Evolutionary conservation across 2,888 invertebrate species (phyloP).

Genomic region (Hanleya hanleyi): DNA sequence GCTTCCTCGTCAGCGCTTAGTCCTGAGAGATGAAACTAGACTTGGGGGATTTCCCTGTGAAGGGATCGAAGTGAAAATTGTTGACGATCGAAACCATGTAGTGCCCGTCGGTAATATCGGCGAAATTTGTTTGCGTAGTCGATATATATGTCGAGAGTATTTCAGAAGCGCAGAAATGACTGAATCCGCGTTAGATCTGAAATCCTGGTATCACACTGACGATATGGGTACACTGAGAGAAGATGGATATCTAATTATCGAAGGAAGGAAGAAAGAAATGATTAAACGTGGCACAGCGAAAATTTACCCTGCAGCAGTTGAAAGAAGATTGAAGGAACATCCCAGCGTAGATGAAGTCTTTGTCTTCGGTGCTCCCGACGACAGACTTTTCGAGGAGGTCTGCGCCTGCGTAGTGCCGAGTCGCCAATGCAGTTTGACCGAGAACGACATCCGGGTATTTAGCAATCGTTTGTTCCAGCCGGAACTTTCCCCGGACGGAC

Average conservation of each 20-base stretch:
- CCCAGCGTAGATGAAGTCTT: slow-evolving; percentile 10
- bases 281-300: slow-evolving; percentile 11
- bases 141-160: background rate
- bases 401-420: slow-evolving; percentile 16
- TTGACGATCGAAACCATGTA: background rate
- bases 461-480: background rate
- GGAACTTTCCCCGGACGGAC: background rate
- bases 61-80: slow-evolving; percentile 10
- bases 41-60: background rate
- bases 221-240: slow-evolving; percentile 2
- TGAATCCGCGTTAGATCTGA: background rate
- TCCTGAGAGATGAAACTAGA: background rate
- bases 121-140: slow-evolving; percentile 13
- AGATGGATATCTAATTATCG: background rate
- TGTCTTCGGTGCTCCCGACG: slow-evolving; percentile 18
- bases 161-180: background rate
- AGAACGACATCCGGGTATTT: background rate
- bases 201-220: slow-evolving; percentile 13
- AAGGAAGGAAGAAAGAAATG: slow-evolving; percentile 4
- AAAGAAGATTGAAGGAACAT: background rate
- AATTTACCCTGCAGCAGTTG: slow-evolving; percentile 10
- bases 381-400: slow-evolving; percentile 15
- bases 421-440: background rate
- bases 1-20: no score
- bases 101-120: background rate